Evolutionary conservation across 2,888 invertebrate species (phyloP), one percentile per base, ranked within the genome.

Genomic region (Microplitis manilae): DNA sequence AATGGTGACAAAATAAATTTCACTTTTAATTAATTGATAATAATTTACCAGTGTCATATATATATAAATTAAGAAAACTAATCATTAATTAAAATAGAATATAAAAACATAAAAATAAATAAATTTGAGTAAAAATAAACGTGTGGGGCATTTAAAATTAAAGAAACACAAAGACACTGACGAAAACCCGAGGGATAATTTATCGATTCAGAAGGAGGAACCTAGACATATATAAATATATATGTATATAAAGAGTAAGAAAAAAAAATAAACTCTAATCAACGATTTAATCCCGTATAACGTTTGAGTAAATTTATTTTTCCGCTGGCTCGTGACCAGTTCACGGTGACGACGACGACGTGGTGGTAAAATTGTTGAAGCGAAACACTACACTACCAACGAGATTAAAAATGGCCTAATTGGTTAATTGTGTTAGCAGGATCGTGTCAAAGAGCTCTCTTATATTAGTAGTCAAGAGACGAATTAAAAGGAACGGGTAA

Each of bases 351-450:
- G 50, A 50, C 13, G 50, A 5, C 50, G 65, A 65, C 65, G 20
- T 65, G 30, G 65, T 65, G 65, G 30, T 6, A 65, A 30, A 50
- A 13, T 50, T 61, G 20, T 17, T 62, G 70, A 65, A 71, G 59
- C 73, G 71, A 75, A 77, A 73, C 64, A 39, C 64, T 39, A 65
- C 59, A 39, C 64, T 39, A 65, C 59, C 62, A 67, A 77, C 70
- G 65, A 71, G 71, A 77, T 77, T 74, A 77, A 77, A 77, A 73
- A 70, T 70, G 59, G 41, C 38, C 61, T 86, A 86, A 89, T 87
- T 89, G 85, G 85, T 88, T 89, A 89, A 90, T 90, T 87, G 84
- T 81, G 85, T 89, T 88, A 89, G 80, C 82, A 76, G 82, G 84
- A 83, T 81, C 84, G 85, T 84, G 85, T 87, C 87, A 88, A 88